Percentiles rank a stretch among this genome's conserved stretches.
These are phyloP conservation scores for Apotomis turbidana DNA, from an alignment of 2,888 invertebrate species.

Conservation along the genomic window DNA sequence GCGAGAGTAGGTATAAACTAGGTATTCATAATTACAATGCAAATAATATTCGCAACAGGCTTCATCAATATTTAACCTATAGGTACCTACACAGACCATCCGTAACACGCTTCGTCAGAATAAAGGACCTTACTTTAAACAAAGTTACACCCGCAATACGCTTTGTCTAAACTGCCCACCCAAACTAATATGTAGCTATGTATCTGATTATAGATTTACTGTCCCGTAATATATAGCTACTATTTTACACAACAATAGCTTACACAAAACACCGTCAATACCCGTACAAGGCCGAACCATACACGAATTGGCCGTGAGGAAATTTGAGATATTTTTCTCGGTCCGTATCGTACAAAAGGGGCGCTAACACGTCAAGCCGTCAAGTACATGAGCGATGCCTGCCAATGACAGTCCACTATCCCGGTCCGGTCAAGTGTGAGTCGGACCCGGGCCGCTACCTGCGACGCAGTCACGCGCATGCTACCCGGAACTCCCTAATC, in stretches of 20 bases:
- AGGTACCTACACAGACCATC: too few relatives aligned
- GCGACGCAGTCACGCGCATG: constrained; percentile 31
- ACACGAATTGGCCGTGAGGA: not conserved
- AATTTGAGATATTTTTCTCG: constrained; percentile 2
- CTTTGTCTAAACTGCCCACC: too few relatives aligned
- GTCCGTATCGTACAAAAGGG: constrained; percentile 4
- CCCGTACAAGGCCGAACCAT: not conserved
- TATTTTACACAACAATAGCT: not conserved
- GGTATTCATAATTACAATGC: too few relatives aligned
- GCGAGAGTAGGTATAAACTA: too few relatives aligned
- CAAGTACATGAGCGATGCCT: constrained; percentile 30
- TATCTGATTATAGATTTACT: too few relatives aligned
- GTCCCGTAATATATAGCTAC: too few relatives aligned
- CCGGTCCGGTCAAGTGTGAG: constrained; percentile 29
- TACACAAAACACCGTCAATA: not conserved
- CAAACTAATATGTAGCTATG: too few relatives aligned
- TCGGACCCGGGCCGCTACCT: constrained; percentile 20
- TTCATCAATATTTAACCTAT: too few relatives aligned
- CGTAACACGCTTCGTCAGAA: too few relatives aligned
- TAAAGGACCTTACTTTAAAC: too few relatives aligned
- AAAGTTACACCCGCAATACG: too few relatives aligned
- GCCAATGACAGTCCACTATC: constrained; percentile 39
- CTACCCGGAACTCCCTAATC: constrained; percentile 34
- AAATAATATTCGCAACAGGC: too few relatives aligned
- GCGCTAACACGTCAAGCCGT: constrained; percentile 9